Evolutionary conservation across 30 jellyfish, hydroid and myxozoan genomes (phyloP).

Genomic region (Rhopilema esculentum): DNA sequence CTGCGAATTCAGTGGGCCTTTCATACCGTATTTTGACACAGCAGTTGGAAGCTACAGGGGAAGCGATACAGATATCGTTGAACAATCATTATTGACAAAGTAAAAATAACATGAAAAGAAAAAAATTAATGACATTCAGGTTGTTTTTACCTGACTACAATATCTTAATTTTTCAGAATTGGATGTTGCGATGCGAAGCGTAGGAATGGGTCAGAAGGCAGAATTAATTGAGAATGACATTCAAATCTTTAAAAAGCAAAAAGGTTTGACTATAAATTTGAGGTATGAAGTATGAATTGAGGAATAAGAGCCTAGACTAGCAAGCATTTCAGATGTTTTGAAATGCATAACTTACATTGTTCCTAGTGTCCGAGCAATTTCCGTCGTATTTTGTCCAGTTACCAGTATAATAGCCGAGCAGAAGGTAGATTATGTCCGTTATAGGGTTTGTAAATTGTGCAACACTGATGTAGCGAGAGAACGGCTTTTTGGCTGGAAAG

Average conservation of each 20-base stretch:
- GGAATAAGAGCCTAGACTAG: too few relatives aligned
- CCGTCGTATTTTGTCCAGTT: constrained; percentile 47
- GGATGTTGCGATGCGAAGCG: too few relatives aligned
- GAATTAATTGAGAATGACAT: background rate
- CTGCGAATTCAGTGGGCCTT: constrained; percentile 60
- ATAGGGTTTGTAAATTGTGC: constrained; percentile 88
- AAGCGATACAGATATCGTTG: background rate
- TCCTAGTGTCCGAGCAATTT: constrained; percentile 10
- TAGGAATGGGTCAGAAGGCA: background rate
- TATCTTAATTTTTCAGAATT: too few relatives aligned
- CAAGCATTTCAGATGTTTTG: too few relatives aligned
- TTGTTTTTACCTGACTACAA: too few relatives aligned
- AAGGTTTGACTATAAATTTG: background rate
- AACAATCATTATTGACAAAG: background rate
- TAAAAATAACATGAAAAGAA: background rate
- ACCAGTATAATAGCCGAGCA: constrained; percentile 93
- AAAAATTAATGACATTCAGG: background rate
- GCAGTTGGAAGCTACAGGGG: constrained; percentile 74
- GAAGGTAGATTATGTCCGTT: constrained; percentile 67
- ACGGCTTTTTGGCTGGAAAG: constrained; percentile 78
- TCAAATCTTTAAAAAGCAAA: background rate
- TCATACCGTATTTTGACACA: constrained; percentile 51
- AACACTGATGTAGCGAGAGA: constrained; percentile 96
- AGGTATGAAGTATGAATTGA: too few relatives aligned
- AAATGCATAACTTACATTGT: too few relatives aligned